Evolutionary conservation across 2,797 vertebrate genomes (phyloP), one percentile per base, ranked within the genome.

Genomic region (Sciurus vulgaris): DNA sequence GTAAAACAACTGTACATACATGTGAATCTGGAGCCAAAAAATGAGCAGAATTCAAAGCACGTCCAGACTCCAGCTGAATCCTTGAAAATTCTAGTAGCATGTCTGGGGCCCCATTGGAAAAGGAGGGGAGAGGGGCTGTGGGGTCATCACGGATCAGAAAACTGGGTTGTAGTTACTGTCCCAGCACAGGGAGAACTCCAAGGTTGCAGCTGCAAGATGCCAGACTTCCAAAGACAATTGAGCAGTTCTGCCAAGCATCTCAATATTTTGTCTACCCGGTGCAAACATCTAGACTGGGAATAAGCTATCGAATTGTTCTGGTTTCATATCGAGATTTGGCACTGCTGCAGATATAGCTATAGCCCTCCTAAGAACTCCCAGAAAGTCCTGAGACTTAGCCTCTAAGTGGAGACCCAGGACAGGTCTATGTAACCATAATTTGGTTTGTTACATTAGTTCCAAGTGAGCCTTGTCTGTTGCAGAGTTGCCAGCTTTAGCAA

Each of bases 211-310:
- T 5, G 12, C 61, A 28, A 44, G 86, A 76, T 41, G 76, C 89
- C 72, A 87, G 87, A 95, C 59, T 92, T 73, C 81, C 73, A 90
- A n/a, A 90, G 81, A 90, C 61, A 49, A 72, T 54, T 2, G 7
- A 84, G 84, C 26, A 26, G 28, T 77, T 69, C 91, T 59, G 95
- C 89, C 95, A 97, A 93, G 76, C 67, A 54, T 28, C 78, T 89
- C 24, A 0, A 11, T 97, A 96, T 97, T 97, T 93, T 97, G 97
- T 97, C 97, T 97, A 96, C 93, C 49, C 12, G 0, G 70, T 6
- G 67, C 35, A 41, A 94, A 78, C 96, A 91, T 91, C 91, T 73
- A 86, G 91, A 77, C 94, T 47, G 54, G 12, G 79, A 94, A 87
- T 70, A 89, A 91, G 79, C 15, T 28, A 91, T 70, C 47, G 78